Percentiles rank a stretch among this genome's conserved stretches.
Conservation (phyloP, 2,888 invertebrate genomes). For the Andrena dorsata region DNA sequence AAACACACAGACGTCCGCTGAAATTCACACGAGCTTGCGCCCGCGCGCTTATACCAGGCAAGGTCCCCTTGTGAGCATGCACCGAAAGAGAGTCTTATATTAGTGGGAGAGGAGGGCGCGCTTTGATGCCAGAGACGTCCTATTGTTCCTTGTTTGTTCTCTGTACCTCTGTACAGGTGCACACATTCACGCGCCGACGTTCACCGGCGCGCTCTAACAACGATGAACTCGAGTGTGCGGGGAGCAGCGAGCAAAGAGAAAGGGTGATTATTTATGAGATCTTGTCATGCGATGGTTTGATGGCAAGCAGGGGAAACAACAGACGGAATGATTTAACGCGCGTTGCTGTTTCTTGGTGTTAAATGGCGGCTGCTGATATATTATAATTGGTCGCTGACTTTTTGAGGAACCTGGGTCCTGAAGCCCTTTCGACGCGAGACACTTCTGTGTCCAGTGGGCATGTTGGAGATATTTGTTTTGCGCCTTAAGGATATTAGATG, state of each 20-base stretch:
- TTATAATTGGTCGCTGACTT: no score
- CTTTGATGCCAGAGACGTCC: conserved; percentile 37
- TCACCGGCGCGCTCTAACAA: neutral
- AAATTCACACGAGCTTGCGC: neutral
- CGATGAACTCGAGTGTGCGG: neutral
- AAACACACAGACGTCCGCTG: conserved; percentile 1
- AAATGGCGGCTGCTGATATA: no score
- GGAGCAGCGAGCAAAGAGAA: neutral
- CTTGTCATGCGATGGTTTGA: neutral
- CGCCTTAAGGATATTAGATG: no score
- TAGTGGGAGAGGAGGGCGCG: conserved; percentile 17
- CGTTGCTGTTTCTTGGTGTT: neutral
- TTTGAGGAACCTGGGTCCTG: no score
- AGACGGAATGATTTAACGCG: neutral
- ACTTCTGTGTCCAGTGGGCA: no score
- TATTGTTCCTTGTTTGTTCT: conserved; percentile 34
- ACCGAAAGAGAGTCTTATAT: conserved; percentile 23
- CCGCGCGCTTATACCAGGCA: neutral
- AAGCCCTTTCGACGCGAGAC: no score
- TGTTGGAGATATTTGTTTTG: no score
- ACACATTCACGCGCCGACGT: neutral
- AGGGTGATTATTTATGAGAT: conserved; percentile 2
- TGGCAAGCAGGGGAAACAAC: neutral
- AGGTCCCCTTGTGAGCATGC: neutral
- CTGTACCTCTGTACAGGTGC: neutral